phyloP scores from a whole-genome alignment of 1,140 invertebrate genomes.

The Alviniconcha marisindica region DNA sequence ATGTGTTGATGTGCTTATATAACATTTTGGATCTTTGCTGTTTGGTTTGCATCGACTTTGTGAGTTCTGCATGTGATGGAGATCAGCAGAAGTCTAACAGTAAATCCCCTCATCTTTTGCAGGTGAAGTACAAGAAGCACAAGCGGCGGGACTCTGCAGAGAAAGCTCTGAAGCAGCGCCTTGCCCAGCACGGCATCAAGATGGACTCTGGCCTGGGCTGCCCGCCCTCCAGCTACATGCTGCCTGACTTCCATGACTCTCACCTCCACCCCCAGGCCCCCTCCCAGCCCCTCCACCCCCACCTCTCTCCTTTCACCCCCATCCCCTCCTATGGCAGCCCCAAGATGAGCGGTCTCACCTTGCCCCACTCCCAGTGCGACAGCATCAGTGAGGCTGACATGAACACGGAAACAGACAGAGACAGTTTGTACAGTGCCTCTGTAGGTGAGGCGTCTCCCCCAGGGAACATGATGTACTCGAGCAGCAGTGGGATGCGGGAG shows the following conservation, averaged over 20 bases:
- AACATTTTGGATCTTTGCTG: too few species aligned
- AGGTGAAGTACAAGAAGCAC: slow-evolving; percentile 97
- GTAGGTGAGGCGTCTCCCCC: background rate
- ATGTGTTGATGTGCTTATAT: too few species aligned
- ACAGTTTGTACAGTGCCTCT: slow-evolving; percentile 4
- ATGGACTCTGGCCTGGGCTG: slow-evolving; percentile 15
- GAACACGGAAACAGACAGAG: slow-evolving; percentile 3
- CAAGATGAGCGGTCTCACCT: slow-evolving; percentile 4
- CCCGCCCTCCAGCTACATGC: background rate
- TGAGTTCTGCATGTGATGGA: too few species aligned
- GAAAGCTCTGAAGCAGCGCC: slow-evolving; percentile 50
- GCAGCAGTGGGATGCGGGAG: too few species aligned
- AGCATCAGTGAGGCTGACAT: slow-evolving; percentile 32
- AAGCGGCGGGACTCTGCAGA: slow-evolving; percentile 49
- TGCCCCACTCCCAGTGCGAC: background rate
- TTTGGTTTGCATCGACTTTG: too few species aligned
- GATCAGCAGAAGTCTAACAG: too few species aligned
- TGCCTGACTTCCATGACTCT: slow-evolving; percentile 22
- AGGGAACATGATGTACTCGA: background rate
- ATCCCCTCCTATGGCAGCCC: slow-evolving; percentile 16
- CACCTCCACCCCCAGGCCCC: background rate
- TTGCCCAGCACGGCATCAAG: slow-evolving; percentile 44
- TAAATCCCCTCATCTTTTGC: slow-evolving; percentile 44
- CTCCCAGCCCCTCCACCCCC: background rate
- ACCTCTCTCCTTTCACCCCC: slow-evolving; percentile 8